Evolutionary conservation across 1,140 invertebrate genomes (phyloP), one percentile per base, ranked within the genome.

Genomic region (Drosophila asahinai): DNA sequence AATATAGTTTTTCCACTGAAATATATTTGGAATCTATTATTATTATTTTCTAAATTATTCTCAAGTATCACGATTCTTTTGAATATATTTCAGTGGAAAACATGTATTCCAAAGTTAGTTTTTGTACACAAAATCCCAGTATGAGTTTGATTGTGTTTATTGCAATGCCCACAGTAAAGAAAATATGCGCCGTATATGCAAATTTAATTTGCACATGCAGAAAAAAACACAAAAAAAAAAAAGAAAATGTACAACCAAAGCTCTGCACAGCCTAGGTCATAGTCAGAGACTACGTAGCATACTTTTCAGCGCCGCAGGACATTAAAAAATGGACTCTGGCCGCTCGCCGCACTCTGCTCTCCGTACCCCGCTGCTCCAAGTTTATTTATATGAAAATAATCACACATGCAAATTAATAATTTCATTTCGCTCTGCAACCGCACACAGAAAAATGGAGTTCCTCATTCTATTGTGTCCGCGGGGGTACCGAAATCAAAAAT

Each of bases 321-420:
- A 84, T 74, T 66, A 78, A 71, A 83, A 87, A 84, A 86, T 78
- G 65, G 19, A 81, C 65, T 80, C 22, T 62, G 8, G 19, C 40
- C 25, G 40, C 52, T 45, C 47, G 19, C 40, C 27, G 15, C 40
- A 36, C 19, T 47, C 15, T 15, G 15, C 45, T 30, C 7, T 25
- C 15, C 17, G n/a, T 49, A n/a, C 6, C 36, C 57, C 40, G 33
- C 30, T 7, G 14, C 5, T 55, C 43, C 59, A 45, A 49, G 61
- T 57, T 61, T 81, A 78, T 89, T 84, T 87, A 78, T 83, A 87
- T 81, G 82, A 89, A 87, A 87, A 89, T 89, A 87, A 87, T 87
- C 86, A 81, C 86, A 90, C 84, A 89, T 89, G 84, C 81, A 89
- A 89, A 89, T 89, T 84, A 89, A 89, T 89, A 89, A 89, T 84